Percentiles rank a stretch among this genome's conserved stretches.
These are phyloP conservation scores for Osmerus mordax DNA, from an alignment of 2,113 vertebrate species.

Conservation along the genomic window DNA sequence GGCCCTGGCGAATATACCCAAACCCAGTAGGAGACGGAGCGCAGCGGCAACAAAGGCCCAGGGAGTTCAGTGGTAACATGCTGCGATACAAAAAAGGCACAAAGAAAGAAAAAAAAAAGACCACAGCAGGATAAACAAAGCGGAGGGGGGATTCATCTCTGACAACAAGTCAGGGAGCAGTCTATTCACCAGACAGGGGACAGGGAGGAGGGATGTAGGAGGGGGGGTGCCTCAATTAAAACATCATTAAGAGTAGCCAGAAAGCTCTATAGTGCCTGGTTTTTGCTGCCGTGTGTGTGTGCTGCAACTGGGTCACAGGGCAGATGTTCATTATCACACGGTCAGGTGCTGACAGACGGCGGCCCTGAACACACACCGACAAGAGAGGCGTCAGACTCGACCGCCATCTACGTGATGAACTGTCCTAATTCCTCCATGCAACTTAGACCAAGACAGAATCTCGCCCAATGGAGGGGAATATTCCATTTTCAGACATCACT, in stretches of 20 bases:
- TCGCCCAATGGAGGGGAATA: too few species aligned
- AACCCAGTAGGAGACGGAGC: conserved; percentile 33
- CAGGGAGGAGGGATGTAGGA: neutral
- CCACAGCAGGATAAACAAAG: conserved; percentile 43
- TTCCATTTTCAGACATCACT: neutral
- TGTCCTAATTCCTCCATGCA: too few species aligned
- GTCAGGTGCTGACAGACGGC: conserved; percentile 26
- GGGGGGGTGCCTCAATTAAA: conserved; percentile 43
- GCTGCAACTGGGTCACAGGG: conserved; percentile 37
- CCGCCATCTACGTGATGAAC: too few species aligned
- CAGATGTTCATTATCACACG: conserved; percentile 30
- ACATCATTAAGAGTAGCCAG: conserved; percentile 39
- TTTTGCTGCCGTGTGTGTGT: conserved; percentile 24
- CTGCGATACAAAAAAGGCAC: conserved; percentile 42
- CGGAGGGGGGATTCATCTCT: conserved; percentile 44
- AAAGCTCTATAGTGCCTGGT: conserved; percentile 28
- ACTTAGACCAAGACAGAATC: too few species aligned
- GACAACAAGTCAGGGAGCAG: conserved; percentile 36
- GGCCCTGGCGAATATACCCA: conserved; percentile 49
- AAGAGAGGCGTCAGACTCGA: conserved; percentile 3
- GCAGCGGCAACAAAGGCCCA: conserved; percentile 53
- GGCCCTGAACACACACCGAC: conserved; percentile 14
- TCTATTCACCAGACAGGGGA: neutral
- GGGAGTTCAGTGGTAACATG: conserved; percentile 40
- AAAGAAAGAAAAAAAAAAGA: conserved; percentile 39